phyloP scores from a whole-genome alignment of 2,113 vertebrate species.

The Leucosticte australis region DNA sequence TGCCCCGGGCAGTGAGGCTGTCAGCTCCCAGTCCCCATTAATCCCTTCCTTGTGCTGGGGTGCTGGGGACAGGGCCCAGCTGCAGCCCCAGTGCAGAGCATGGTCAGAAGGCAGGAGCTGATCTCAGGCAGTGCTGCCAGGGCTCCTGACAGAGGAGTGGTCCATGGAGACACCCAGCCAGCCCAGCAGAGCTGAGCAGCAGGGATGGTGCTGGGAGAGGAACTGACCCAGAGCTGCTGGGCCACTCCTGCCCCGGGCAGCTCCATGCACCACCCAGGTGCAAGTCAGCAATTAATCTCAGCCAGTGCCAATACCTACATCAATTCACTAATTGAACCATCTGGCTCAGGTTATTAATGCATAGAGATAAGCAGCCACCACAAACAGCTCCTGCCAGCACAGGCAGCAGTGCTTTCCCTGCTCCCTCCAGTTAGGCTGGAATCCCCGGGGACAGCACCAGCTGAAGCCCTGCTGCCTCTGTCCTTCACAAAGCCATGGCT shows the following conservation, averaged over 20 bases:
- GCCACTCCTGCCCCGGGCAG: neutral
- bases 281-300: neutral
- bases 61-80: neutral
- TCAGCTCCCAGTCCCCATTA: neutral
- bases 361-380: neutral
- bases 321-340: neutral
- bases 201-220: neutral
- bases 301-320: neutral
- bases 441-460: rapidly evolving
- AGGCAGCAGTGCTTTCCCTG: neutral
- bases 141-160: neutral
- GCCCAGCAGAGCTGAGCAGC: neutral
- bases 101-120: neutral
- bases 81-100: neutral
- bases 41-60: slow-evolving; percentile 13
- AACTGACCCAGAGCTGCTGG: neutral
- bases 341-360: neutral
- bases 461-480: neutral
- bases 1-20: neutral
- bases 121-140: neutral
- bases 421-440: neutral
- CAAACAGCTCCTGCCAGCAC: neutral
- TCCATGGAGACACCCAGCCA: neutral
- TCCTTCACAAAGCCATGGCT: rapidly evolving
- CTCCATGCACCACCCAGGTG: neutral